A percentile compares a stretch with the other conserved stretches of the same genome.
These are phyloP conservation scores for Drosophila sordidapex DNA, from an alignment of 2,888 invertebrate species.

Conservation along the genomic window DNA sequence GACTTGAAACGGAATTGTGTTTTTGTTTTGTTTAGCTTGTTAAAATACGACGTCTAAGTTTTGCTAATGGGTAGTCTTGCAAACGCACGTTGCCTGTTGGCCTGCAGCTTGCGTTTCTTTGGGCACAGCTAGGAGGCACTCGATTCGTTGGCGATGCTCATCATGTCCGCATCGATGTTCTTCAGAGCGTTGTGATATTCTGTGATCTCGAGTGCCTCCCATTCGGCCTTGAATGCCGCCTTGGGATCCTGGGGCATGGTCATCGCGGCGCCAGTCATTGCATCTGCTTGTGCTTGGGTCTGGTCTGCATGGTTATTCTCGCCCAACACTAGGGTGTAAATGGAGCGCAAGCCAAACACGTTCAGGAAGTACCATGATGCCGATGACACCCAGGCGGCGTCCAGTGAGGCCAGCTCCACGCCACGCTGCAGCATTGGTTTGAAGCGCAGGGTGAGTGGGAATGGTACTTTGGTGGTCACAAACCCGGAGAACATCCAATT, in stretches of 20 bases:
- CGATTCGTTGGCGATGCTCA: constrained; percentile 75
- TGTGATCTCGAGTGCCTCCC: constrained; percentile 99
- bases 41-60: constrained; percentile 36
- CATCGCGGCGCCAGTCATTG: constrained; percentile 98
- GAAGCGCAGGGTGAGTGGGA: constrained; percentile 98
- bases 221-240: constrained; percentile 99
- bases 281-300: constrained; percentile 98
- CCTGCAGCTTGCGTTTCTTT: constrained; percentile 22
- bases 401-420: constrained; percentile 96
- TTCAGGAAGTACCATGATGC: constrained; percentile 99
- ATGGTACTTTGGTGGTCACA: constrained; percentile 99
- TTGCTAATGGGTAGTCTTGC: constrained; percentile 39
- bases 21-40: background rate
- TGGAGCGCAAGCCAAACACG: constrained; percentile 98
- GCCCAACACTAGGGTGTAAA: constrained; percentile 98
- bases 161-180: constrained; percentile 90
- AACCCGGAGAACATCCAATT: constrained; percentile 99
- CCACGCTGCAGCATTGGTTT: constrained; percentile 99
- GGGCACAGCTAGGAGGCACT: constrained; percentile 23
- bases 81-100: constrained; percentile 9
- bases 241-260: constrained; percentile 99
- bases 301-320: constrained; percentile 99
- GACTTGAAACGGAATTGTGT: background rate
- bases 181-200: constrained; percentile 96
- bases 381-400: constrained; percentile 99